Evolutionary conservation across 2,888 invertebrate species (phyloP).

Genomic region (Chymomyza caudatula): DNA sequence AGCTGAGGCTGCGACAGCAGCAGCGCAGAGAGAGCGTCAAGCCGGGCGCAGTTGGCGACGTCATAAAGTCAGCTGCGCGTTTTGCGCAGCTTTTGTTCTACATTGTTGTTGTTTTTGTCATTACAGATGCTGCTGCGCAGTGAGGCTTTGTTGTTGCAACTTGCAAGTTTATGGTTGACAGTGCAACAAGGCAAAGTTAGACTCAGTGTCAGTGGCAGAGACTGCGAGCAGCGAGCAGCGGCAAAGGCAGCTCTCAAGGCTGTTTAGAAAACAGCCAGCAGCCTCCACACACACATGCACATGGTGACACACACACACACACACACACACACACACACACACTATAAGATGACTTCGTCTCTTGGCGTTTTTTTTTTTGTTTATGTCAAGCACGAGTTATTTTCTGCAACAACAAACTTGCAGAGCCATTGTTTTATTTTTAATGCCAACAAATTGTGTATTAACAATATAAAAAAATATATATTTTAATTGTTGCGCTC

Average conservation of each 20-base stretch:
- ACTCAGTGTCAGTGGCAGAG: background rate
- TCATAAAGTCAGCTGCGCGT: constrained; percentile 69
- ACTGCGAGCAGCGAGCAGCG: constrained; percentile 30
- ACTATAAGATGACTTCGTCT: background rate
- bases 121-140: constrained; percentile 30
- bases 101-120: background rate
- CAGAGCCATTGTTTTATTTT: constrained; percentile 50
- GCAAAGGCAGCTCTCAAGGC: constrained; percentile 65
- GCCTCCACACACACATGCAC: constrained; percentile 16
- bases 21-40: background rate
- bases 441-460: constrained; percentile 24
- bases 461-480: constrained; percentile 1
- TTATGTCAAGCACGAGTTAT: constrained; percentile 53
- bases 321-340: constrained; percentile 31
- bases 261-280: constrained; percentile 63
- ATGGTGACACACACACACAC: constrained; percentile 25
- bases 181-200: constrained; percentile 28
- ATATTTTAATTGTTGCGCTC: constrained; percentile 8
- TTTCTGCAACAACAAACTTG: background rate
- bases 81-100: constrained; percentile 29
- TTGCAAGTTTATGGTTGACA: constrained; percentile 58
- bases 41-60: constrained; percentile 50
- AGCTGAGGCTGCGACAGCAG: constrained; percentile 10
- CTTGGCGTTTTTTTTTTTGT: constrained; percentile 42
- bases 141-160: constrained; percentile 46